Conservation (phyloP, 2,113 vertebrate genomes). For the Ophiodon elongatus region DNA sequence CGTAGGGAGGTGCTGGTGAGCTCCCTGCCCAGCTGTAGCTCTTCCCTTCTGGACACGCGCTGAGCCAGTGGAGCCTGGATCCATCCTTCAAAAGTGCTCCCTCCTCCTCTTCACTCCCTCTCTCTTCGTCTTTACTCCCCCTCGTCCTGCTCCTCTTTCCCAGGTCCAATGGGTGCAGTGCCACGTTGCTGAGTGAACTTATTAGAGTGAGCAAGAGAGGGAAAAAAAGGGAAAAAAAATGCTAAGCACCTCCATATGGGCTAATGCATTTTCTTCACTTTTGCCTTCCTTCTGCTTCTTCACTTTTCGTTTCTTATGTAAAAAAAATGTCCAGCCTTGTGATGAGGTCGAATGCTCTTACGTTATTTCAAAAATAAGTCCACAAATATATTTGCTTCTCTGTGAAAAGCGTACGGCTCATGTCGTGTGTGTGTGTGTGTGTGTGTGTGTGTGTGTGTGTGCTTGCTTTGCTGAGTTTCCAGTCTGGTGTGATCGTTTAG, state of each 20-base stretch:
- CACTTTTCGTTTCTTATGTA: background rate
- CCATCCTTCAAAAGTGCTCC: slow-evolving; percentile 54
- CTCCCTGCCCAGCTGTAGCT: slow-evolving; percentile 59
- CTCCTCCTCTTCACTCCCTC: slow-evolving; percentile 50
- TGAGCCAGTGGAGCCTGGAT: slow-evolving; percentile 61
- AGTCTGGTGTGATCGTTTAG: slow-evolving; percentile 45
- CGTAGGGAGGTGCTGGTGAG: slow-evolving; percentile 86
- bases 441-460: background rate
- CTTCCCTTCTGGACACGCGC: slow-evolving; percentile 69
- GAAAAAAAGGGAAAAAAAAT: slow-evolving; percentile 30
- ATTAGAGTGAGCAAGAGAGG: slow-evolving; percentile 51
- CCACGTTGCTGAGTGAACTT: slow-evolving; percentile 78
- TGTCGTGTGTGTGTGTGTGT: background rate
- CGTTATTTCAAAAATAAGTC: background rate
- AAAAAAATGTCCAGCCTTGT: background rate
- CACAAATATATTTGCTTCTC: background rate
- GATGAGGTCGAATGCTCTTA: slow-evolving; percentile 1
- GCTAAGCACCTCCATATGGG: slow-evolving; percentile 68
- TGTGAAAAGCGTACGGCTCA: slow-evolving; percentile 37
- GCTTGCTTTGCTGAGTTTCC: slow-evolving; percentile 13
- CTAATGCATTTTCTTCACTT: slow-evolving; percentile 42
- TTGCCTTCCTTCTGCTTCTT: background rate
- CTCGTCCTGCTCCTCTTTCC: slow-evolving; percentile 62
- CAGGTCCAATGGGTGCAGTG: slow-evolving; percentile 72
- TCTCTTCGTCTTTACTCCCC: slow-evolving; percentile 34